phyloP scores from a whole-genome alignment of 2,797 vertebrate species.

The Otolemur crassicaudatus region DNA sequence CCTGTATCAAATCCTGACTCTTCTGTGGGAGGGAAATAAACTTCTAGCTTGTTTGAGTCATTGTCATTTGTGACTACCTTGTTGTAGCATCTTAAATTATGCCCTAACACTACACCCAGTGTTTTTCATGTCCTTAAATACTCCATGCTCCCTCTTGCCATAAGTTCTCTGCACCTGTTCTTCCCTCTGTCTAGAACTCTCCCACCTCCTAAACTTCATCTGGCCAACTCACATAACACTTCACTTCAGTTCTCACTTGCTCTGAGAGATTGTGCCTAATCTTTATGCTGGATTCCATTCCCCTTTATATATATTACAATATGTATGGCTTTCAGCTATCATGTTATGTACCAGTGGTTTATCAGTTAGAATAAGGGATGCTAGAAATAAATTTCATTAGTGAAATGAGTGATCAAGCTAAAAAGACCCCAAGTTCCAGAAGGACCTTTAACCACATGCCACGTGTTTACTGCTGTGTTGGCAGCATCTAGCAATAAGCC shows the following conservation, averaged over 20 bases:
- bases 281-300: not conserved
- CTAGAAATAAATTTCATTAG: not conserved
- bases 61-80: not conserved
- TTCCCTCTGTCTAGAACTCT: not conserved
- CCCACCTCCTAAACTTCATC: not conserved
- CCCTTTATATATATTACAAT: not conserved
- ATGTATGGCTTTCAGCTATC: not conserved
- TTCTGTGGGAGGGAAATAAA: not conserved
- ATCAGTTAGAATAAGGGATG: not conserved
- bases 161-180: not conserved
- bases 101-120: not conserved
- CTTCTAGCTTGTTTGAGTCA: not conserved
- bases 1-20: not conserved
- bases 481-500: not conserved
- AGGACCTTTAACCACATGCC: not conserved
- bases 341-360: not conserved
- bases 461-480: fast-evolving
- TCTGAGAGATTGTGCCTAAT: not conserved
- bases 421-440: not conserved
- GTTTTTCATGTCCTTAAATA: not conserved
- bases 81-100: not conserved
- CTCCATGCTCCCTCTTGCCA: not conserved
- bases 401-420: not conserved
- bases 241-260: not conserved
- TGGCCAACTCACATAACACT: not conserved